These are phyloP conservation scores for Hirundichthys speculiger DNA, from an alignment of 2,113 vertebrate species.

Conservation along the genomic window DNA sequence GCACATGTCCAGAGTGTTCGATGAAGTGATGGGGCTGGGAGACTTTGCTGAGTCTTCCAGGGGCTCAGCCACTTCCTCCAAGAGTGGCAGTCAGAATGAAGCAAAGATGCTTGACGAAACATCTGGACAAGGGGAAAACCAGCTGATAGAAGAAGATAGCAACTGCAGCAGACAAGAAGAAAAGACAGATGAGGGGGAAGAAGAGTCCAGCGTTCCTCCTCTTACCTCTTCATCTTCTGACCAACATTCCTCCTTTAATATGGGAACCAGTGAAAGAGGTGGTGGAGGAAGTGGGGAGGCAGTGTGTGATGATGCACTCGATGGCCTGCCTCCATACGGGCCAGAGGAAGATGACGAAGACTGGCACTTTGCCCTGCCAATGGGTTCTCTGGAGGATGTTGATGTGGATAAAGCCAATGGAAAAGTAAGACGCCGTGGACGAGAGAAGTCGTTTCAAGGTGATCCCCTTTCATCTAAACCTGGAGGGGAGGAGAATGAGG, in stretches of 20 bases:
- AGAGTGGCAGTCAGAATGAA: conserved; percentile 54
- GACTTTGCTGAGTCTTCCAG: conserved; percentile 67
- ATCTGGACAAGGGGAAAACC: conserved; percentile 38
- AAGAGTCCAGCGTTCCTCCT: conserved; percentile 26
- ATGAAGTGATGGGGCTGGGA: conserved; percentile 74
- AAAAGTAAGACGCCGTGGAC: conserved; percentile 3
- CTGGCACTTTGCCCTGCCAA: conserved; percentile 69
- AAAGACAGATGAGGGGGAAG: conserved; percentile 36
- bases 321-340: conserved; percentile 62
- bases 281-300: conserved; percentile 54
- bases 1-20: conserved; percentile 70
- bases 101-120: conserved; percentile 46
- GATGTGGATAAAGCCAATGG: conserved; percentile 24
- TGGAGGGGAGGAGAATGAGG: conserved; percentile 28
- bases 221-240: conserved; percentile 24
- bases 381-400: conserved; percentile 46
- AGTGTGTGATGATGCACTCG: conserved; percentile 61
- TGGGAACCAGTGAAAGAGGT: conserved; percentile 31
- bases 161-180: conserved; percentile 55
- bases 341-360: conserved; percentile 72
- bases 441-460: not conserved
- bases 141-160: conserved; percentile 45
- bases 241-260: conserved; percentile 25
- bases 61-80: conserved; percentile 64
- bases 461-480: conserved; percentile 10